phyloP scores from a whole-genome alignment of 2,888 invertebrate species.

The Drosophila villosipedis region DNA sequence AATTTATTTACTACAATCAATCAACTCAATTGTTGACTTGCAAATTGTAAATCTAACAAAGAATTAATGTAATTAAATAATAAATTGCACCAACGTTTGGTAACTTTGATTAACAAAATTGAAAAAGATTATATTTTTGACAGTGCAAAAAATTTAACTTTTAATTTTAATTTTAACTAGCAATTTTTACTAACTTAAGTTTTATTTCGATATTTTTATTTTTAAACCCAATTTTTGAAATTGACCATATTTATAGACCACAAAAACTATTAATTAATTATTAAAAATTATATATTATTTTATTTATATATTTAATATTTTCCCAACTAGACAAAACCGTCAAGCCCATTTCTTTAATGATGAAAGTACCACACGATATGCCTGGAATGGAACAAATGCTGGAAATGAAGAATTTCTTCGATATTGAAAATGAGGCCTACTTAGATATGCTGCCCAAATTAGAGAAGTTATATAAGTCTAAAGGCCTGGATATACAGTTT shows the following conservation, averaged over 20 bases:
- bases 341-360: conserved; percentile 65
- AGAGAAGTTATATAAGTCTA: conserved; percentile 62
- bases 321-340: conserved; percentile 55
- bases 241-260: not conserved
- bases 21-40: not conserved
- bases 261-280: not conserved
- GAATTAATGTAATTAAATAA: not conserved
- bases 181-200: not conserved
- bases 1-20: not conserved
- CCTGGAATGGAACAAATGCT: conserved; percentile 62
- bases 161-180: not conserved
- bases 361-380: conserved; percentile 75
- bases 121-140: not conserved
- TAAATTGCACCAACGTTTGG: not conserved
- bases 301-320: not conserved
- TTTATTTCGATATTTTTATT: not conserved
- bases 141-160: not conserved
- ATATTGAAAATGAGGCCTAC: conserved; percentile 64
- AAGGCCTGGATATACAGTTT: conserved; percentile 56
- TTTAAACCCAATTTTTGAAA: not conserved
- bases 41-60: not conserved
- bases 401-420: conserved; percentile 67
- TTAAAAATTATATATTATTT: not conserved
- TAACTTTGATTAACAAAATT: not conserved
- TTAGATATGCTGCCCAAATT: conserved; percentile 70